These are phyloP conservation scores for Spodoptera exigua DNA, from an alignment of 2,888 invertebrate genomes.

Conservation along the genomic window DNA sequence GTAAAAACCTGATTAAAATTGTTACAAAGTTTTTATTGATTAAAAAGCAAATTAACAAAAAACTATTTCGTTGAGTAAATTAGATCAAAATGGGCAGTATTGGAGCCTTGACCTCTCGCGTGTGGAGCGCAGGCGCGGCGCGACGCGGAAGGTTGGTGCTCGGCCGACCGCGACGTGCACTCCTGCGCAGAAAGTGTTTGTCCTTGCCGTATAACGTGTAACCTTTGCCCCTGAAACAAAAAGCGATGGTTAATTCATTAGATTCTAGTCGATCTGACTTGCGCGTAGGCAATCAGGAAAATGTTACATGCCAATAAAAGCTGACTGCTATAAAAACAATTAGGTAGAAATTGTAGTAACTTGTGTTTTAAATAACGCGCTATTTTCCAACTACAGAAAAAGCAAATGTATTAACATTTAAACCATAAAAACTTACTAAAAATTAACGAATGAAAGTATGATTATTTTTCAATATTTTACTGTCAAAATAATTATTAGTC, in stretches of 20 bases:
- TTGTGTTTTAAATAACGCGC: no score
- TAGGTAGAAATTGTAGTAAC: no score
- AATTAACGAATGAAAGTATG: no score
- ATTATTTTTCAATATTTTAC: no score
- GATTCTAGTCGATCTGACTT: slow-evolving; percentile 32
- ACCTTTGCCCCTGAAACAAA: slow-evolving; percentile 78
- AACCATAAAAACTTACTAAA: no score
- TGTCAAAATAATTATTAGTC: no score
- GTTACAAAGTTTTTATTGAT: no score
- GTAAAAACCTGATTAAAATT: slow-evolving; percentile 50
- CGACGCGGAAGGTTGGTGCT: slow-evolving; percentile 83
- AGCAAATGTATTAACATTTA: no score
- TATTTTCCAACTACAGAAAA: no score
- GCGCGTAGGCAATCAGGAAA: slow-evolving; percentile 48
- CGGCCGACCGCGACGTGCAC: slow-evolving; percentile 78
- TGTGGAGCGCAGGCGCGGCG: slow-evolving; percentile 65
- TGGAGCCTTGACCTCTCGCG: slow-evolving; percentile 77
- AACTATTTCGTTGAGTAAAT: slow-evolving; percentile 62
- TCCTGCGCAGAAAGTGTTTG: slow-evolving; percentile 87
- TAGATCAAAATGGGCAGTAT: slow-evolving; percentile 66
- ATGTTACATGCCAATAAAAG: slow-evolving; percentile 28
- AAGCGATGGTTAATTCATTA: slow-evolving; percentile 48
- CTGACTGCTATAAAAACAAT: slow-evolving; percentile 29
- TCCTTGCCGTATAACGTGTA: slow-evolving; percentile 79
- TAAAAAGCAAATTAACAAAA: slow-evolving; percentile 50